Evolutionary conservation across 2,797 vertebrate genomes (phyloP).

Genomic region (Gallinago nigripennis): DNA sequence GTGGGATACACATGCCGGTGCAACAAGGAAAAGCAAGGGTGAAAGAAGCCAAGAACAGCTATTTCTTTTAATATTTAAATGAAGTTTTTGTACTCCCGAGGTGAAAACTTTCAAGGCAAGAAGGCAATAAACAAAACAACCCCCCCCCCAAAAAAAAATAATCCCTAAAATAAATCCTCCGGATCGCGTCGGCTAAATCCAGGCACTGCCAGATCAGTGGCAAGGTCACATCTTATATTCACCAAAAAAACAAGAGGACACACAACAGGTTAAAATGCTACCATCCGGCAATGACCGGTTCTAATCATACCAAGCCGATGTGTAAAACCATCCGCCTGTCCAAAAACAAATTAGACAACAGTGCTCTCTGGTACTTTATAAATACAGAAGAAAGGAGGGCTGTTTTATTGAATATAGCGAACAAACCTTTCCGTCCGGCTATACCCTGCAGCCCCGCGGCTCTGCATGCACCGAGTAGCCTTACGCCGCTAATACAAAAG

Average conservation of each 20-base stretch:
- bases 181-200: not conserved
- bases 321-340: slow-evolving; percentile 56
- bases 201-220: not conserved
- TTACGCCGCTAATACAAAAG: slow-evolving; percentile 64
- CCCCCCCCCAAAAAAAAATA: not conserved
- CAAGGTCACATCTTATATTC: not conserved
- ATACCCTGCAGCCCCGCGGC: slow-evolving; percentile 41
- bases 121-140: not conserved
- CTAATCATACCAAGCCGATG: slow-evolving; percentile 57
- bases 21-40: slow-evolving; percentile 1
- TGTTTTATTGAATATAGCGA: slow-evolving; percentile 52
- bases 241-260: slow-evolving; percentile 48
- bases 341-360: slow-evolving; percentile 61
- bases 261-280: slow-evolving; percentile 65
- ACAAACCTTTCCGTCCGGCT: slow-evolving; percentile 67
- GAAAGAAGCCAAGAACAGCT: slow-evolving; percentile 23
- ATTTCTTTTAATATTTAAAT: slow-evolving; percentile 55
- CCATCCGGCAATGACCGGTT: slow-evolving; percentile 30
- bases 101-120: slow-evolving; percentile 35
- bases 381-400: slow-evolving; percentile 53
- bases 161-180: not conserved
- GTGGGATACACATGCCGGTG: not conserved
- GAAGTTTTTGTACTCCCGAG: not conserved
- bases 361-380: slow-evolving; percentile 58
- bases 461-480: slow-evolving; percentile 47